These are phyloP conservation scores for Sebastes minor DNA, from an alignment of 2,797 vertebrate species.

Conservation along the genomic window DNA sequence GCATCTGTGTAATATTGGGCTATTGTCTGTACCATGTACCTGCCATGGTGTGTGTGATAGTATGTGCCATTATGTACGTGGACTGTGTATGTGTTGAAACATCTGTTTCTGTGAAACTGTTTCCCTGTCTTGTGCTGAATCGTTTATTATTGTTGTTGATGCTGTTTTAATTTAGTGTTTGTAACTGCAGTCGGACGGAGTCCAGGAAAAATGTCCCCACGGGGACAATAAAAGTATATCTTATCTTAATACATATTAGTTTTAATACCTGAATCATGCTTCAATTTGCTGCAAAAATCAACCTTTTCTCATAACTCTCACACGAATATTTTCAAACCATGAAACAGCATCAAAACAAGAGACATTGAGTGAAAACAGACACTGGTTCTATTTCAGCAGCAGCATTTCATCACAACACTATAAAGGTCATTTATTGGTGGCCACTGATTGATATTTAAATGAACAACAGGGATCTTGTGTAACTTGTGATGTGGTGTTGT, in stretches of 20 bases:
- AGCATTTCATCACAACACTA: background rate
- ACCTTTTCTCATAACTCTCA: background rate
- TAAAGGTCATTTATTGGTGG: background rate
- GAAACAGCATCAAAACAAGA: background rate
- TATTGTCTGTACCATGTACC: no score
- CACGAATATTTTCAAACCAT: background rate
- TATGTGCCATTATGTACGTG: no score
- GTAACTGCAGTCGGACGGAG: no score
- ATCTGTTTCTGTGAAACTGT: no score
- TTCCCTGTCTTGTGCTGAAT: no score
- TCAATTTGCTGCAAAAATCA: background rate
- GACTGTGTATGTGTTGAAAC: no score
- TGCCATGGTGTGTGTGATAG: no score
- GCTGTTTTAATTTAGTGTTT: no score
- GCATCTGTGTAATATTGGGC: no score
- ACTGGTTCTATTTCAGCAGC: background rate
- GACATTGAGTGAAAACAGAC: background rate
- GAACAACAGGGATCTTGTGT: background rate
- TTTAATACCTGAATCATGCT: accelerated
- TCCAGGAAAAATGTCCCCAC: accelerated
- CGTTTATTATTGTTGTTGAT: no score
- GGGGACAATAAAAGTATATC: no score
- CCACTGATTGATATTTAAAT: no score
- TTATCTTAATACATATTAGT: background rate
- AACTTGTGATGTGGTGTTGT: conserved; percentile 26